Evolutionary conservation across 2,113 vertebrate species (phyloP).

Genomic region (Ascaphus truei): DNA sequence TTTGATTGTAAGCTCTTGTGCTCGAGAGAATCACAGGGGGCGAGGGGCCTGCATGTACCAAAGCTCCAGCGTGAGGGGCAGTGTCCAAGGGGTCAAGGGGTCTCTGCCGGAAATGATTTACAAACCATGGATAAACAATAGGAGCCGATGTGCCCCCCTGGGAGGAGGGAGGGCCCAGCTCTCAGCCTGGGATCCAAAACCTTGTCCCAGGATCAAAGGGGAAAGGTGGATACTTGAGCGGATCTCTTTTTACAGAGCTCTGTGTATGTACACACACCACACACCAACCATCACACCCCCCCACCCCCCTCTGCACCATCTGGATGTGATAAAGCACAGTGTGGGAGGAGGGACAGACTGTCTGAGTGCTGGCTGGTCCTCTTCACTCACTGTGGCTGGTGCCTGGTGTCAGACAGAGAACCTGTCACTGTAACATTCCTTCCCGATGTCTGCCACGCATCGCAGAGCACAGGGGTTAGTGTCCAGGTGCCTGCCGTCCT

Average conservation of each 20-base stretch:
- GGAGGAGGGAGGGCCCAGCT: neutral
- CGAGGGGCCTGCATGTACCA: no score
- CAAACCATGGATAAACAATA: neutral
- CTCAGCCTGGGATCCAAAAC: conserved; percentile 7
- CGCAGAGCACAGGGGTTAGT: no score
- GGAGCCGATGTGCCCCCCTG: neutral
- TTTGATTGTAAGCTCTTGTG: no score
- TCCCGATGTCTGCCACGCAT: no score
- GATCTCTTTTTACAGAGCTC: neutral
- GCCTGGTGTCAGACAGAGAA: no score
- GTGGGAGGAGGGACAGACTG: neutral
- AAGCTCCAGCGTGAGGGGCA: no score
- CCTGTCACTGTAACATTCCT: no score
- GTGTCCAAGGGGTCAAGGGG: no score
- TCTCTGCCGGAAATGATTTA: conserved; percentile 12
- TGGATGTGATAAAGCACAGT: conserved; percentile 17
- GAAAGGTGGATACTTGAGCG: neutral
- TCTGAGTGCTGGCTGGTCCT: neutral
- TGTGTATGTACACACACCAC: no score
- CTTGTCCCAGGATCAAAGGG: conserved; percentile 20
- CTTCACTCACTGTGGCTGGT: neutral
- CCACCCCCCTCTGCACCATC: neutral
- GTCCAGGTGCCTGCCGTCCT: no score
- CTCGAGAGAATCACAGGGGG: no score
- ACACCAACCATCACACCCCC: no score